These are phyloP conservation scores for Dryoscopus gambensis DNA, from an alignment of 2,113 vertebrate species.

Conservation along the genomic window DNA sequence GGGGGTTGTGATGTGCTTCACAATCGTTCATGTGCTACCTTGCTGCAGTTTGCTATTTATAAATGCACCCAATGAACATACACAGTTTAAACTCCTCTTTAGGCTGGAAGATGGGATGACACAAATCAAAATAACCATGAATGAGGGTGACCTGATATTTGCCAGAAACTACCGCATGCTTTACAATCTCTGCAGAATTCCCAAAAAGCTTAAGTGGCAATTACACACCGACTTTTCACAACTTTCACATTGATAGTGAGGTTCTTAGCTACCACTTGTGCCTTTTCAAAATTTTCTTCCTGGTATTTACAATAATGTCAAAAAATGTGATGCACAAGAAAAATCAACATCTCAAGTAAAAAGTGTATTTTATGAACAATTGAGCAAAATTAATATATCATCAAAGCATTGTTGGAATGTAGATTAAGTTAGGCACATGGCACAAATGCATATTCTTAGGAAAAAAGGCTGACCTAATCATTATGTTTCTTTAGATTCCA, in stretches of 20 bases:
- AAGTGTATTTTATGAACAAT: not conserved
- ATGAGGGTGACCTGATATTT: not conserved
- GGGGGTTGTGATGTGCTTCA: not conserved
- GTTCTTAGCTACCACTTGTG: not conserved
- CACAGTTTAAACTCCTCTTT: not conserved
- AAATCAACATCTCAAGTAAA: not conserved
- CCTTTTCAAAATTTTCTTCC: not conserved
- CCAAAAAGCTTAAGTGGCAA: not conserved
- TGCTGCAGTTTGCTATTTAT: not conserved
- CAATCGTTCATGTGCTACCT: not conserved
- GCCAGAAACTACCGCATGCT: not conserved
- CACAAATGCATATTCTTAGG: not conserved
- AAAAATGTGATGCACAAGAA: not conserved
- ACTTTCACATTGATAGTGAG: not conserved
- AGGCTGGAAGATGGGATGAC: not conserved
- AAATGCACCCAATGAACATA: not conserved
- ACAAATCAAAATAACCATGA: not conserved
- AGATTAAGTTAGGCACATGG: not conserved
- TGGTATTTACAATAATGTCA: not conserved
- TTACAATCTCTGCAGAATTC: not conserved
- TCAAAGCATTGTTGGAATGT: not conserved
- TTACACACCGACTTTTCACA: not conserved
- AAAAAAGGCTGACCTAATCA: not conserved
- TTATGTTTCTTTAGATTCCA: not conserved
- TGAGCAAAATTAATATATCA: not conserved